These are phyloP conservation scores for Danaus melanippus DNA, from an alignment of 1,140 invertebrate genomes.

Conservation along the genomic window DNA sequence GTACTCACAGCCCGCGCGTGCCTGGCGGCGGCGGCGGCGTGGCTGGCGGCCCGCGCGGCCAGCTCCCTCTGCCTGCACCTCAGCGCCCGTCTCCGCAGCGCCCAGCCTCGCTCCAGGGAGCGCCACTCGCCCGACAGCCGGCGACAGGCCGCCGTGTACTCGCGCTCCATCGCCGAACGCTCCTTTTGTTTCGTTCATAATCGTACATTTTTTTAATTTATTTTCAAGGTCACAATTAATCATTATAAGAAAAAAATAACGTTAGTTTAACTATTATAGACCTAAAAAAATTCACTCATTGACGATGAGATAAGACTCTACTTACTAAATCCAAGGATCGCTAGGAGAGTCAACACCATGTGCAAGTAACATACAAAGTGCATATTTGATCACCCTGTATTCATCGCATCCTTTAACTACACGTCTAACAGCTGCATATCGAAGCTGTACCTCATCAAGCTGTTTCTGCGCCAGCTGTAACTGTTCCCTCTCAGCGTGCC, in stretches of 20 bases:
- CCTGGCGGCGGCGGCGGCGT: slow-evolving; percentile 20
- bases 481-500: slow-evolving; percentile 60
- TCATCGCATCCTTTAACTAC: too few relatives aligned
- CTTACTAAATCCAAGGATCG: too few relatives aligned
- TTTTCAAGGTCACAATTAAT: too few relatives aligned
- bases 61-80: slow-evolving; percentile 69
- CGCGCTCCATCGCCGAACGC: slow-evolving; percentile 72
- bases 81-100: slow-evolving; percentile 66
- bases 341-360: too few relatives aligned
- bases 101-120: slow-evolving; percentile 70
- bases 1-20: slow-evolving; percentile 14
- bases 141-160: slow-evolving; percentile 74
- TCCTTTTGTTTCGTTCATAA: slow-evolving; percentile 39
- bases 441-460: slow-evolving; percentile 69
- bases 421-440: too few relatives aligned
- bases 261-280: too few relatives aligned
- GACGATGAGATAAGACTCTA: too few relatives aligned
- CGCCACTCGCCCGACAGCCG: slow-evolving; percentile 72
- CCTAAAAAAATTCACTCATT: too few relatives aligned
- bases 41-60: slow-evolving; percentile 50
- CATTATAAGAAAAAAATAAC: too few relatives aligned
- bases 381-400: too few relatives aligned
- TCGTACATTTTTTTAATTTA: too few relatives aligned
- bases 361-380: too few relatives aligned
- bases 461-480: slow-evolving; percentile 71